Conservation (phyloP, 2,888 invertebrate species). For the Dasypolia templi region DNA sequence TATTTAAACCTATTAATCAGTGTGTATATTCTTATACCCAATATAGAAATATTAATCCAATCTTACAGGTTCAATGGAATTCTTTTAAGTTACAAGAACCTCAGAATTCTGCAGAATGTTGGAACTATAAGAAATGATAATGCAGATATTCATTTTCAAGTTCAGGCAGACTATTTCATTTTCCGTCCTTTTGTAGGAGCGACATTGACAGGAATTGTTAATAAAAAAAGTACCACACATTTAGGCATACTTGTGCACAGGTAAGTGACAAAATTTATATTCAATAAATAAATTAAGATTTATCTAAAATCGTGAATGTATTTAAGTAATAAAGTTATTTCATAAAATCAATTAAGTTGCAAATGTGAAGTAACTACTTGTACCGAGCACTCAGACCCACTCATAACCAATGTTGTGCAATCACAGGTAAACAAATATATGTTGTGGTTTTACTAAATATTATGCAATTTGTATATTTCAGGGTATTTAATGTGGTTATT, state of each 20-base stretch:
- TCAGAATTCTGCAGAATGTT: slow-evolving; percentile 89
- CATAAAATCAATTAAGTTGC: neutral
- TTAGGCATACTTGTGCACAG: slow-evolving; percentile 92
- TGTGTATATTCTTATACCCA: neutral
- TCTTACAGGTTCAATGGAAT: slow-evolving; percentile 92
- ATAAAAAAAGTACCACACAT: slow-evolving; percentile 92
- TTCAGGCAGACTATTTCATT: slow-evolving; percentile 93
- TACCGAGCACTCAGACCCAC: neutral
- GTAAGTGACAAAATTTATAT: slow-evolving; percentile 67
- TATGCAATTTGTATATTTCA: slow-evolving; percentile 67
- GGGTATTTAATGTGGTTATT: slow-evolving; percentile 93
- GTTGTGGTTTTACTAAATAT: slow-evolving; percentile 3
- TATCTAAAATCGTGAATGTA: neutral
- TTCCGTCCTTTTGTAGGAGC: slow-evolving; percentile 91
- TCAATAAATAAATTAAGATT: too few species aligned
- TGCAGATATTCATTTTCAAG: slow-evolving; percentile 92
- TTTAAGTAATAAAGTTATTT: neutral
- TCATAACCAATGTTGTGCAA: slow-evolving; percentile 40
- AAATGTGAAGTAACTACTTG: neutral
- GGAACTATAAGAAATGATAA: slow-evolving; percentile 92
- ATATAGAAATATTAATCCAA: neutral
- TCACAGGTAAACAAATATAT: neutral
- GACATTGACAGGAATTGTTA: slow-evolving; percentile 91
- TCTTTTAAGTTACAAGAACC: slow-evolving; percentile 92
- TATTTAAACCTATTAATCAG: too few species aligned